A percentile compares a stretch with the other conserved stretches of the same genome.
These are phyloP conservation scores for Ceryle rudis DNA, from an alignment of 2,797 vertebrate genomes.

Conservation along the genomic window DNA sequence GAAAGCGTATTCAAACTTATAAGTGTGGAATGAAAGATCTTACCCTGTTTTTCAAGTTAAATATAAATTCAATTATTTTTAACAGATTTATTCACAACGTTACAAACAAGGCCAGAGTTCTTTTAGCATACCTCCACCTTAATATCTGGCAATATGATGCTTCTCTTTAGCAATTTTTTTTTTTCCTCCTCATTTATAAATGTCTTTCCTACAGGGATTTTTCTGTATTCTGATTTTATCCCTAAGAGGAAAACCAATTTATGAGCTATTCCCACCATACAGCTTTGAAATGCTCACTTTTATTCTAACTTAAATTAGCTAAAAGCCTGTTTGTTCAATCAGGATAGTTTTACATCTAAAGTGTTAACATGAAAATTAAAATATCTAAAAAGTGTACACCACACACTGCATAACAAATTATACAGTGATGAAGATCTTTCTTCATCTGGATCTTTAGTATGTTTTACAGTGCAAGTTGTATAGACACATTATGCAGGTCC, in stretches of 20 bases:
- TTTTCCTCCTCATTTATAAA: conserved; percentile 66
- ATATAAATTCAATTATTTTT: conserved; percentile 79
- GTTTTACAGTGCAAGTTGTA: neutral
- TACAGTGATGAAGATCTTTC: neutral
- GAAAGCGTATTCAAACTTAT: conserved; percentile 84
- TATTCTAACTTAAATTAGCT: conserved; percentile 54
- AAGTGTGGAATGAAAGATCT: conserved; percentile 76
- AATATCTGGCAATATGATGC: conserved; percentile 41
- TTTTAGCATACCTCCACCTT: conserved; percentile 50
- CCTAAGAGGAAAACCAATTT: conserved; percentile 62
- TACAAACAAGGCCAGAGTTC: conserved; percentile 67
- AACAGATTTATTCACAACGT: conserved; percentile 80
- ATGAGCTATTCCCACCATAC: conserved; percentile 34
- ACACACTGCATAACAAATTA: neutral
- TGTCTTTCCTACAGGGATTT: conserved; percentile 61
- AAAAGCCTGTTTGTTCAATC: conserved; percentile 35
- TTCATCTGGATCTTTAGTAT: neutral
- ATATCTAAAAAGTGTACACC: neutral
- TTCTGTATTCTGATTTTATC: conserved; percentile 65
- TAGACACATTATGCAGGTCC: accelerated
- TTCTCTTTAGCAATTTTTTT: conserved; percentile 40
- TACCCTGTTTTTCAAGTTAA: conserved; percentile 79
- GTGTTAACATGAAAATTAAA: neutral
- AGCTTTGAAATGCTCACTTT: conserved; percentile 48
- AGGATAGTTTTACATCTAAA: neutral